Evolutionary conservation across 2,888 invertebrate species (phyloP), one percentile per base, ranked within the genome.

Genomic region (Mystacides longicornis): DNA sequence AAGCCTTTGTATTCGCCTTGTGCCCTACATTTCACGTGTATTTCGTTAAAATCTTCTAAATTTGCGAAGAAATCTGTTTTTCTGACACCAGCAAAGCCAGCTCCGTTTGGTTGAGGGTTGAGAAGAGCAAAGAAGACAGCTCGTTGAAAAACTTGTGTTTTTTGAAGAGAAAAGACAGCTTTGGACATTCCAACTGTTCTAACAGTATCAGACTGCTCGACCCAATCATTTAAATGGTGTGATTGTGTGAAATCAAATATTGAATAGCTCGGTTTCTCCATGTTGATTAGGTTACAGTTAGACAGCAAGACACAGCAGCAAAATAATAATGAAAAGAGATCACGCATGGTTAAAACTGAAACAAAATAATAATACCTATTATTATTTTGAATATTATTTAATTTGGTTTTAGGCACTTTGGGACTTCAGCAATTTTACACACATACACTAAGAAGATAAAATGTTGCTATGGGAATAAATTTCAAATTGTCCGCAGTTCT

Each of bases 51-150:
- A 9, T 70, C 71, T 0, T 72, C 70, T 3, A 85, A 68, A 64
- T 85, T 68, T 55, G 80, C 74, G 2, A 51, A 33, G 20, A 70
- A 65, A 7, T 71, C 73, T 14, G 70, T 63, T n/a, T 73, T 76
- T 58, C 80, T 68, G 58, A 81, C 74, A 11, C 84, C 85, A 23
- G 83, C 83, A 66, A 85, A 85, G 1, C 83, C 82, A 20, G 85
- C 85, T 1, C 85, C 85, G 61, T 85, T 83, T 7, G 77, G 72
- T 68, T 84, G 84, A 2, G 85, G 84, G 65, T 83, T 84, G 20
- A 85, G 65, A 49, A 85, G 67, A 2, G 80, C 78, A 63, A 85
- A 85, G 62, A 85, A 80, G 63, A 85, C 71, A 1, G 81, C 85
- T 65, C 82, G 68, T 64, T 81, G 78, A 60, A 80, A 83, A 27